Conservation (phyloP, 2,113 vertebrate genomes). For the Marmota flaviventris region DNA sequence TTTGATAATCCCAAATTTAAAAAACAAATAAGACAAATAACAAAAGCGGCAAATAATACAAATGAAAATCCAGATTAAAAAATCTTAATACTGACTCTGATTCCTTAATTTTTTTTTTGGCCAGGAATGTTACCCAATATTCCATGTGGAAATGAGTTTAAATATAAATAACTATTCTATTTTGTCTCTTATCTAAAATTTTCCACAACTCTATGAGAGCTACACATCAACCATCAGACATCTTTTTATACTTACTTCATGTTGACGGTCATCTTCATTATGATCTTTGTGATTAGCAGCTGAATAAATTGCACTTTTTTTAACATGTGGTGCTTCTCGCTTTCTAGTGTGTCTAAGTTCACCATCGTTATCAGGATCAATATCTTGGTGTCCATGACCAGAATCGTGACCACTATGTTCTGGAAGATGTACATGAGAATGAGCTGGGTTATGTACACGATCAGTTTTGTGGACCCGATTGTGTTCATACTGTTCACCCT, state of each 20-base stretch:
- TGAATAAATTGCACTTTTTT: conserved; percentile 82
- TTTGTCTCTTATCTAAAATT: not conserved
- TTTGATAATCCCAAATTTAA: not conserved
- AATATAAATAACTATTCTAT: not conserved
- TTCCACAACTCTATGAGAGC: not conserved
- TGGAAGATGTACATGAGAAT: conserved; percentile 76
- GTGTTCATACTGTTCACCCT: conserved; percentile 85
- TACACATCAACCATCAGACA: not conserved
- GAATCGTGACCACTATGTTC: conserved; percentile 74
- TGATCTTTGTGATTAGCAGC: conserved; percentile 78
- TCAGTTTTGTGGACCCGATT: conserved; percentile 87
- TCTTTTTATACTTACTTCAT: conserved; percentile 83
- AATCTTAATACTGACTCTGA: not conserved
- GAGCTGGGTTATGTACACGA: conserved; percentile 73
- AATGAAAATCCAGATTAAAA: conserved; percentile 25
- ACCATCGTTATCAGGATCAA: conserved; percentile 65
- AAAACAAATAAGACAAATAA: not conserved
- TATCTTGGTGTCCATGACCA: conserved; percentile 83
- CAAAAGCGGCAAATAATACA: not conserved
- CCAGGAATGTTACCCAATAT: not conserved
- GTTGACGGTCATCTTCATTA: conserved; percentile 80
- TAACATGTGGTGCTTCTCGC: conserved; percentile 86
- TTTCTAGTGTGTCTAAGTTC: conserved; percentile 86
- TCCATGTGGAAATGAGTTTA: not conserved
- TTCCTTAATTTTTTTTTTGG: not conserved